These are phyloP conservation scores for Apamea epomidion DNA, from an alignment of 2,888 invertebrate species.

Conservation along the genomic window DNA sequence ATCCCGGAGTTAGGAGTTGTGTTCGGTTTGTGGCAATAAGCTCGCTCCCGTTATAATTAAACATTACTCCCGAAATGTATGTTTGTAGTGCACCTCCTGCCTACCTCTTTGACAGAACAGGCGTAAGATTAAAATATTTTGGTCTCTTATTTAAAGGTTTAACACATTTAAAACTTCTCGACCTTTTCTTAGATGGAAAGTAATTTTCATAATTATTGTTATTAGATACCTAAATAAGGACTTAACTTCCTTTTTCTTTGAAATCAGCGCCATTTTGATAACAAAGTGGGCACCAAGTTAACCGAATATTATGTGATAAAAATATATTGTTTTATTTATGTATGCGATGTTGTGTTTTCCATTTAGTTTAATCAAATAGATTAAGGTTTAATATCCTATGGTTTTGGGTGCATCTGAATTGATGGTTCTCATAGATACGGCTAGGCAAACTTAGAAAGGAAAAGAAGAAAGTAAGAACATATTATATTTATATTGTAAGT, in stretches of 20 bases:
- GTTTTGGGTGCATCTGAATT: constrained; percentile 61
- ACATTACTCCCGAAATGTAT: neutral
- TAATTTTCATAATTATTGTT: neutral
- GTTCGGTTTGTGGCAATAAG: neutral
- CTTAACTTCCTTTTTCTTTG: neutral
- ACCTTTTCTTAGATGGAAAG: neutral
- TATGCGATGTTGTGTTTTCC: constrained; percentile 71
- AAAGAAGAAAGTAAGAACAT: neutral
- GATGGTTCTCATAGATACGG: constrained; percentile 36
- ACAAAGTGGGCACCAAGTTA: constrained; percentile 40
- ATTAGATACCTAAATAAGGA: neutral
- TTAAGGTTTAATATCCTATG: constrained; percentile 56
- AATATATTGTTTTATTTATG: constrained; percentile 64
- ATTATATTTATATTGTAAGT: too few relatives aligned
- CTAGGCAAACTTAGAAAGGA: constrained; percentile 16
- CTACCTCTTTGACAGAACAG: neutral
- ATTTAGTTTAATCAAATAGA: constrained; percentile 67
- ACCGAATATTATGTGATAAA: constrained; percentile 63
- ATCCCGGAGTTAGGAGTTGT: neutral
- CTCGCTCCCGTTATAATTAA: neutral
- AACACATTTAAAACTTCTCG: too few relatives aligned
- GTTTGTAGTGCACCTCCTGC: neutral
- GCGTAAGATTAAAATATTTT: neutral
- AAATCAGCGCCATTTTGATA: neutral
- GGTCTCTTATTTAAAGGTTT: neutral